A percentile compares a stretch with the other conserved stretches of the same genome.
phyloP scores from a whole-genome alignment of 2,888 invertebrate species.

The Trachelus stipa region DNA sequence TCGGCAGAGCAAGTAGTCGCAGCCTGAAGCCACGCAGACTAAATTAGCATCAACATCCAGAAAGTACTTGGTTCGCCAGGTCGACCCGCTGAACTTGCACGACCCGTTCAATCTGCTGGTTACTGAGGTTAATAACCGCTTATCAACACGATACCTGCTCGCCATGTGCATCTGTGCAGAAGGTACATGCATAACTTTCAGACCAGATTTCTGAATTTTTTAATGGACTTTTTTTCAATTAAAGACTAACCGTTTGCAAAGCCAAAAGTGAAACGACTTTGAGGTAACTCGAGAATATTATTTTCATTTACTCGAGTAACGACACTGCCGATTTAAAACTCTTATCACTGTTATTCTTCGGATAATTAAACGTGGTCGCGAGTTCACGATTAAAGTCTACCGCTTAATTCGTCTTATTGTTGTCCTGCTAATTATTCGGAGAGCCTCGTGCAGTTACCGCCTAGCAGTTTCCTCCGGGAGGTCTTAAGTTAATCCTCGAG shows the following conservation, averaged over 20 bases:
- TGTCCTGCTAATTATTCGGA: neutral
- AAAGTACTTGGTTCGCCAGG: neutral
- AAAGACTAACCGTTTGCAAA: neutral
- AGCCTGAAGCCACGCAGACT: neutral
- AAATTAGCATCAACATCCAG: neutral
- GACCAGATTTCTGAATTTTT: too few species aligned
- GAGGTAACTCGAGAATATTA: neutral
- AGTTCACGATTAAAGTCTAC: neutral
- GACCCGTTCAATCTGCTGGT: too few species aligned
- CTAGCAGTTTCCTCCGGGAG: neutral
- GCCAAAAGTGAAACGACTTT: neutral
- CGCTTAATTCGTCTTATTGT: neutral
- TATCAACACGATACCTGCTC: neutral
- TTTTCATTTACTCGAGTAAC: neutral
- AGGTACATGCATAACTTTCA: neutral
- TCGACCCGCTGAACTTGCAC: too few species aligned
- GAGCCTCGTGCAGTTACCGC: neutral
- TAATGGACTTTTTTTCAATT: too few species aligned
- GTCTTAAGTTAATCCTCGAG: neutral
- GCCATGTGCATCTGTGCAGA: neutral
- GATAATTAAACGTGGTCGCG: neutral
- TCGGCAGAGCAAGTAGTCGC: neutral
- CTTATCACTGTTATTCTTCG: neutral
- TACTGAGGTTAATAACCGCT: neutral
- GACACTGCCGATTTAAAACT: neutral